Evolutionary conservation across 2,888 invertebrate species (phyloP).

Genomic region (Euphydryas editha): DNA sequence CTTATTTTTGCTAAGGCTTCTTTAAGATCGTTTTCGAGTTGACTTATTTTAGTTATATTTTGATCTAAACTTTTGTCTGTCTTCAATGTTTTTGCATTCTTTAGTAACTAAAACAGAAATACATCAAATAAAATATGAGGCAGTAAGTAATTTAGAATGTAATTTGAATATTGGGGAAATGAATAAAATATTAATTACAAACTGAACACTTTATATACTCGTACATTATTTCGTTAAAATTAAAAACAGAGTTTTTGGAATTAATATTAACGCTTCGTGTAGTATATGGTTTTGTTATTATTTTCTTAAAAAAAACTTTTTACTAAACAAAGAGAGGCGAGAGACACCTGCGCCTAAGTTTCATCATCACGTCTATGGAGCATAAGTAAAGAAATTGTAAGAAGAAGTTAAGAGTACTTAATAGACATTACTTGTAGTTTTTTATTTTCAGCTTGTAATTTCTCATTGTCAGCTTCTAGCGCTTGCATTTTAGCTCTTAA

Average conservation of each 20-base stretch:
- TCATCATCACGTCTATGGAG: no score
- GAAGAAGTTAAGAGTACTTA: neutral
- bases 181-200: neutral
- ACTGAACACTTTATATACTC: no score
- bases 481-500: conserved; percentile 87
- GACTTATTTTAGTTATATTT: conserved; percentile 84
- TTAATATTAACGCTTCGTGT: no score
- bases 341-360: no score
- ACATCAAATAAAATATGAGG: neutral
- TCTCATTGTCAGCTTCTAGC: conserved; percentile 90
- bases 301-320: no score
- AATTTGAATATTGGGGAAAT: neutral
- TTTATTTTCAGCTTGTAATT: conserved; percentile 88
- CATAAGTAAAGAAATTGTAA: no score
- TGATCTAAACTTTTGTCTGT: conserved; percentile 83
- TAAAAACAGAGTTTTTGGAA: no score
- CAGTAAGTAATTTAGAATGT: neutral
- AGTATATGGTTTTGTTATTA: conserved; percentile 10
- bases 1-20: conserved; percentile 84
- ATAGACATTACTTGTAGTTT: conserved; percentile 80
- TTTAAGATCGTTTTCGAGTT: conserved; percentile 85
- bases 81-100: conserved; percentile 80
- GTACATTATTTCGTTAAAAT: no score
- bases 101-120: conserved; percentile 71
- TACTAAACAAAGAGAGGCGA: no score